Conservation (phyloP, 2,797 vertebrate species). For the Antrozous pallidus region DNA sequence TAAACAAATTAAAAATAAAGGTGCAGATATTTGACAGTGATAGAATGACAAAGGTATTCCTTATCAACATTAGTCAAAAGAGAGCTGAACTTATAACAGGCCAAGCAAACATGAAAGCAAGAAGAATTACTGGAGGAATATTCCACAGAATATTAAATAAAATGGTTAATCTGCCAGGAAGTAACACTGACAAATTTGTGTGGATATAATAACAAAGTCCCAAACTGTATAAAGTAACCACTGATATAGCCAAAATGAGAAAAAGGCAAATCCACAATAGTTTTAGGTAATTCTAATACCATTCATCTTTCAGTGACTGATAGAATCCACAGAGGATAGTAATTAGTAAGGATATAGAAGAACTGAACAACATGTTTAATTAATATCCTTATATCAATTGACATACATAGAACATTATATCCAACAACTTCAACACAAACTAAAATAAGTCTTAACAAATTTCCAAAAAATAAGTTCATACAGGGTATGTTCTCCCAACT, state of each 20-base stretch:
- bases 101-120: not conserved
- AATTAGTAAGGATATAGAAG: not conserved
- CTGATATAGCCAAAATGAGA: not conserved
- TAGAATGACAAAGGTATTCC: not conserved
- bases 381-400: not conserved
- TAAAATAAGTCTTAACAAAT: not conserved
- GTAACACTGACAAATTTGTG: not conserved
- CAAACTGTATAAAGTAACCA: slow-evolving; percentile 1
- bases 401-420: not conserved
- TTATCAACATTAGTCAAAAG: not conserved
- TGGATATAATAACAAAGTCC: not conserved
- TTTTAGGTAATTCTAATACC: not conserved
- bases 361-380: not conserved
- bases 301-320: not conserved
- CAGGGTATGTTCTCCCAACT: not conserved
- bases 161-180: not conserved
- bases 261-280: not conserved
- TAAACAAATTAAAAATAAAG: not conserved
- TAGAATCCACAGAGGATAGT: not conserved
- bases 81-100: not conserved
- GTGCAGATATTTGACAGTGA: not conserved
- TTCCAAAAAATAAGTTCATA: not conserved
- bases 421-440: not conserved
- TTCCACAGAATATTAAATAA: not conserved
- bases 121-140: not conserved